Evolutionary conservation across 1,140 invertebrate species (phyloP).

Genomic region (Nebria ingens): DNA sequence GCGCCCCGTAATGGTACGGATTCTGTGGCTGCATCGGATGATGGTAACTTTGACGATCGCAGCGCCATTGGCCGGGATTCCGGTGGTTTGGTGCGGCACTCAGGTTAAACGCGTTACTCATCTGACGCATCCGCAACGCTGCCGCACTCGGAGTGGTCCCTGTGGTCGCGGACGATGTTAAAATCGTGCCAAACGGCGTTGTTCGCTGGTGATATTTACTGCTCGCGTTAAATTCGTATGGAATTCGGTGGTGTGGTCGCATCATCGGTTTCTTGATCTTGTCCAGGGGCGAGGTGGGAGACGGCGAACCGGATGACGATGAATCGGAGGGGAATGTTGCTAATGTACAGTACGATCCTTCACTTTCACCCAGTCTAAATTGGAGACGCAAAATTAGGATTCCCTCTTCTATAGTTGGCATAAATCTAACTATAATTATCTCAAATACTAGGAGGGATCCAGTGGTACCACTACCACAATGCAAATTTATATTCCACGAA

Average conservation of each 20-base stretch:
- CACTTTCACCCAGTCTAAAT: conserved; percentile 33
- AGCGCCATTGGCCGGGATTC: not conserved
- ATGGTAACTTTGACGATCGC: not conserved
- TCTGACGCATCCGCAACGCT: not conserved
- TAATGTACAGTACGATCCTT: conserved; percentile 36
- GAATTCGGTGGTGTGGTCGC: not conserved
- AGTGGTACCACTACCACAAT: too few relatives aligned
- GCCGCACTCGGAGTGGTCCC: not conserved
- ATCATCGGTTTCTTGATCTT: not conserved
- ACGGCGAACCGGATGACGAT: conserved; percentile 20
- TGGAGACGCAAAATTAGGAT: too few relatives aligned
- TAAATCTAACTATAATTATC: too few relatives aligned
- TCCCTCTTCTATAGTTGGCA: too few relatives aligned
- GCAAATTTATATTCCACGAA: too few relatives aligned
- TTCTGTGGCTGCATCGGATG: not conserved
- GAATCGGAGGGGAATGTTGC: conserved; percentile 29
- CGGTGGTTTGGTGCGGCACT: not conserved
- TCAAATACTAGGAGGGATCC: too few relatives aligned
- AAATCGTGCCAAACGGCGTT: not conserved
- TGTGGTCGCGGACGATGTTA: not conserved
- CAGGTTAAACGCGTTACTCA: not conserved
- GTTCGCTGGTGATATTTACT: not conserved
- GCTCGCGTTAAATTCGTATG: not conserved
- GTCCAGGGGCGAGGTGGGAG: conserved; percentile 5
- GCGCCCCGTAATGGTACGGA: not conserved